Conservation (phyloP, 2,113 vertebrate species). For the Solenodon paradoxus region DNA sequence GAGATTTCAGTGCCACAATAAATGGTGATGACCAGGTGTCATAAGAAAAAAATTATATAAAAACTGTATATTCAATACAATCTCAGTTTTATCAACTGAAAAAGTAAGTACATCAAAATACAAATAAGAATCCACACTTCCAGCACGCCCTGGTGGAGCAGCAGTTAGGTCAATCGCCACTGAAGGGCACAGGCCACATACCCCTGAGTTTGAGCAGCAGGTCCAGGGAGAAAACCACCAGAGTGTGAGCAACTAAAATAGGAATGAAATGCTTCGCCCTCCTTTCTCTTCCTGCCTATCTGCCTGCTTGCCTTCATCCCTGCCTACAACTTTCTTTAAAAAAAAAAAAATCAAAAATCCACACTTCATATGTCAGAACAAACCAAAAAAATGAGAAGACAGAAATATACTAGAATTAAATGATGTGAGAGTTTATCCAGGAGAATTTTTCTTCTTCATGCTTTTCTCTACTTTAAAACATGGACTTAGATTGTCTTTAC, state of each 20-base stretch:
- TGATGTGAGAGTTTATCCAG: background rate
- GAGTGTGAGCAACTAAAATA: no score
- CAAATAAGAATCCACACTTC: background rate
- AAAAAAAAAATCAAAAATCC: no score
- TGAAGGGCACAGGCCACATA: no score
- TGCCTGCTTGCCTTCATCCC: no score
- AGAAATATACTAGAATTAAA: background rate
- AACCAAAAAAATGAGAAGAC: background rate
- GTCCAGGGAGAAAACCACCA: no score
- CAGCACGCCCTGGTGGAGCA: no score
- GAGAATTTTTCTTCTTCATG: conserved; percentile 15
- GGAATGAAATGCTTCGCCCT: no score
- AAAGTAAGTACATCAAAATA: background rate
- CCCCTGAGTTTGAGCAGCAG: no score
- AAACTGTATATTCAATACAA: background rate
- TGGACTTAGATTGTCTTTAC: background rate
- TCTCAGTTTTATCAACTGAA: background rate
- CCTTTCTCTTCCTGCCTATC: no score
- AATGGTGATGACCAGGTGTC: background rate
- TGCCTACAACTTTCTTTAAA: no score
- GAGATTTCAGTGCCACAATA: background rate
- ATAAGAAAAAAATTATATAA: background rate
- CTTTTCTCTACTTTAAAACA: conserved; percentile 33
- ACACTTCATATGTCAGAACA: background rate
- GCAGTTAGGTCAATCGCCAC: no score